A percentile compares a stretch with the other conserved stretches of the same genome.
Evolutionary conservation across 2,888 invertebrate genomes (phyloP).

Genomic region (Nudaria mundana): DNA sequence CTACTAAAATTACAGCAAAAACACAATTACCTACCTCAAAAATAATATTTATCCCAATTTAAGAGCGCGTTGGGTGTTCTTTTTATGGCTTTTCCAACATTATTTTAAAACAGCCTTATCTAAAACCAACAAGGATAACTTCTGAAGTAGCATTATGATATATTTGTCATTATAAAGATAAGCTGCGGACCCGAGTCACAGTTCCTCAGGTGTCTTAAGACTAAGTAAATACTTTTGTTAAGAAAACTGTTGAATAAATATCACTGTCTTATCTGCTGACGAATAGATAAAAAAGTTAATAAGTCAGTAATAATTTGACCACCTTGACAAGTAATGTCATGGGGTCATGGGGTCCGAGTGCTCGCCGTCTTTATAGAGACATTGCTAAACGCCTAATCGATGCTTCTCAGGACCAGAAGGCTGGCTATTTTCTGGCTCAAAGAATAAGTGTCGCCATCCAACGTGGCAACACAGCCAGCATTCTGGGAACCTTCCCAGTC

Average conservation of each 20-base stretch:
- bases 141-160: slow-evolving; percentile 65
- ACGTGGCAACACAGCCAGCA: too few species aligned
- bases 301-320: background rate
- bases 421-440: too few species aligned
- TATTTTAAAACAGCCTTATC: slow-evolving; percentile 56
- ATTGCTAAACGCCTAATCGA: too few species aligned
- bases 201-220: slow-evolving; percentile 8
- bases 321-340: background rate
- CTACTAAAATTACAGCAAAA: too few species aligned
- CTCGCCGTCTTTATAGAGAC: too few species aligned
- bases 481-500: too few species aligned
- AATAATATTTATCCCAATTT: too few species aligned
- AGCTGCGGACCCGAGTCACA: slow-evolving; percentile 26
- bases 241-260: slow-evolving; percentile 7
- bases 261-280: slow-evolving; percentile 12
- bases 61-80: slow-evolving; percentile 54
- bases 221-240: slow-evolving; percentile 17
- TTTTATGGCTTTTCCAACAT: slow-evolving; percentile 51
- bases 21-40: too few species aligned
- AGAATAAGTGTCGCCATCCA: too few species aligned
- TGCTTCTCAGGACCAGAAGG: too few species aligned
- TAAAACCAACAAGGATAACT: slow-evolving; percentile 53
- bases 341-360: too few species aligned
- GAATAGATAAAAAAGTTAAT: background rate
- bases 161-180: slow-evolving; percentile 57